Base-by-base conservation (phyloP, 2,113 vertebrate species). In the Speoplatyrhinus poulsoni region DNA sequence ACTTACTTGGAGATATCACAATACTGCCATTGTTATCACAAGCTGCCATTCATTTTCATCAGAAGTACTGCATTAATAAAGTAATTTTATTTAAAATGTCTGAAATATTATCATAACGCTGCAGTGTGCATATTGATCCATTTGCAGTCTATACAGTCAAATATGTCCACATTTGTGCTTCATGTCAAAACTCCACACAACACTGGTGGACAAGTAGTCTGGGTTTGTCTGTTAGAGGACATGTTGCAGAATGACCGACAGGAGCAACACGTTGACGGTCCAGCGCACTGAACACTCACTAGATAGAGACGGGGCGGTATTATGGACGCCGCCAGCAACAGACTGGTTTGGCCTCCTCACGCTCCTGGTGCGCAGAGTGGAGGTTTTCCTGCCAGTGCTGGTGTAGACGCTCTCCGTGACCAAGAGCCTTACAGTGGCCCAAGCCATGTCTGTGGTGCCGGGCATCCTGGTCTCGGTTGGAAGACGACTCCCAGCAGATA, bases 311-410 rank as follows among this genome's bases (percentile, higher is more conserved):
- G 57, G 60, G 54, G 74, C 62, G 16, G 59, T 70, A 73, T 49
- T 83, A 63, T 52, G 60, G 62, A 59, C 49, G 41, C 72, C 72
- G 4, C 64, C 56, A 0, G 80, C 62, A 53, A 49, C 13, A 6
- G 84, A 72, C 62, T 88, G 77, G 69, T 89, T 91, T 26, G 88
- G 79, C 69, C 88, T 90, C 65, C 90, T 88, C 62, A 92, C 90
- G 17, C 90, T 92, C 67, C 92, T 82, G 49, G 92, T 90, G 46
- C 91, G 87, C 57, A 91, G 88, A 10, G 90, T 91, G 66, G 86
- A 87, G 6, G 89, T 90, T 65, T 80, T 92, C 46, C 80, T 89
- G 7, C 5, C 4, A 8, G 87, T 89, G 48, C 72, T 82, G 62
- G 68, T 16, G 69, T 76, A 62, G 36, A 68, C 6, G 52, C 62